Base-by-base conservation (phyloP, 2,113 vertebrate genomes). In the Lamprologus ornatipinnis region DNA sequence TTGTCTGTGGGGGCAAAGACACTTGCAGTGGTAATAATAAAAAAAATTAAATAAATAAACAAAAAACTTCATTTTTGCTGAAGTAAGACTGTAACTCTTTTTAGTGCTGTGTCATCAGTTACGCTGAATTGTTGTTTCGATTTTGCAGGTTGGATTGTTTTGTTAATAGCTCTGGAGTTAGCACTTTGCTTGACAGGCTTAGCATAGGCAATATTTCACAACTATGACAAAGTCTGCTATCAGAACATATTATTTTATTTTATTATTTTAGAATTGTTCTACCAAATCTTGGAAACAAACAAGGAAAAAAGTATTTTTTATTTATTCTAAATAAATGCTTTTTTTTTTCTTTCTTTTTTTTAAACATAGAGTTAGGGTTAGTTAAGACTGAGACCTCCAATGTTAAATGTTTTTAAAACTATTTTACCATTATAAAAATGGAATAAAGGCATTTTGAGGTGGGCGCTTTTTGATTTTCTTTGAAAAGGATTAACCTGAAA, bases 1-100 rank as follows among this genome's bases (percentile, higher is more conserved):
- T 87, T 91, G 87, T 88, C 85, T 86, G 81, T 45, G 2, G 75
- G 85, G 70, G n/a, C 84, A 83, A 35, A 73, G 78, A 51, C 40
- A 19, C 84, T 70, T 80, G n/a, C 17, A 85, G 58, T 9, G 10
- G 54, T 23, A 68, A 49, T n/a, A 35, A 26, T 15, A 10, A 73
- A 45, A 17, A 15, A 2, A 47, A 73, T 4, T 1, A 6, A 37
- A 65, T 65, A 65, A 65, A 65, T 37, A 21, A 65, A 37, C 17
- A 75, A 33, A 78, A 82, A 83, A 81, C n/a, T 7, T 81, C 75
- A 49, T 53, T 88, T 17, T 68, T 42, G 26, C 47, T 57, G 37
- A 85, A 82, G 17, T 55, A 42, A 87, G 80, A 81, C 55, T 31
- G 40, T 75, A 51, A 78, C 73, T 78, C n/a, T 13, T 78, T 78